phyloP scores from a whole-genome alignment of 1,140 invertebrate genomes.

The Macrobrachium nipponense region DNA sequence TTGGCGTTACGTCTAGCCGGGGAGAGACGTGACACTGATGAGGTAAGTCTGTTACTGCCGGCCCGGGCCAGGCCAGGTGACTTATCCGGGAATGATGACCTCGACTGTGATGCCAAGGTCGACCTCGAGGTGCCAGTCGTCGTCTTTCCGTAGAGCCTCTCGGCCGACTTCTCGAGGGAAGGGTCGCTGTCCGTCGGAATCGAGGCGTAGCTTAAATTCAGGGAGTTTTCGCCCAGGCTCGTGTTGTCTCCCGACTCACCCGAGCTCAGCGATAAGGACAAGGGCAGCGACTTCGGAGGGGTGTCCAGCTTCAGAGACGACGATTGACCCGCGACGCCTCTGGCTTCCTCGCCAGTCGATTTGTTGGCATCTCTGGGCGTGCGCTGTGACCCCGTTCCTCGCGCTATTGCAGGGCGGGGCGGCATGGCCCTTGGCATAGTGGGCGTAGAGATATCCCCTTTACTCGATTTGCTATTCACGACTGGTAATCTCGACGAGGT shows the following conservation, averaged over 20 bases:
- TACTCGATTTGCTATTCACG: slow-evolving; percentile 14
- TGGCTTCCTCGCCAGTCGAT: not conserved
- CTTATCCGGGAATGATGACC: not conserved
- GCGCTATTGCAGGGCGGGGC: slow-evolving; percentile 12
- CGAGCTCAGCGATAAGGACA: slow-evolving; percentile 38
- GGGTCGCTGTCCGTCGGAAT: slow-evolving; percentile 13
- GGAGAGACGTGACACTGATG: slow-evolving; percentile 26
- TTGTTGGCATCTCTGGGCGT: slow-evolving; percentile 1
- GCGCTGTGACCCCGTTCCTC: not conserved
- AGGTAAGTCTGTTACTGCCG: slow-evolving; percentile 11
- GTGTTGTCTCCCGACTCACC: not conserved
- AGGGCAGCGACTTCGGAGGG: slow-evolving; percentile 30
- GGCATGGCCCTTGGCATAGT: slow-evolving; percentile 14
- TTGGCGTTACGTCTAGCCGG: slow-evolving; percentile 1
- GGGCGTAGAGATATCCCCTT: slow-evolving; percentile 9
- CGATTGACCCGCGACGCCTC: slow-evolving; percentile 6
- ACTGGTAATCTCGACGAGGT: slow-evolving; percentile 39
- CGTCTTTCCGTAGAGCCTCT: not conserved
- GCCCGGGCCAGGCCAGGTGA: slow-evolving; percentile 15
- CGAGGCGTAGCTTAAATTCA: slow-evolving; percentile 2
- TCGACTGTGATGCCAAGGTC: not conserved
- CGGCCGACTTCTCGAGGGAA: not conserved
- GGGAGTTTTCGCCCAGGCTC: not conserved
- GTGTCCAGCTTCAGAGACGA: slow-evolving; percentile 46
- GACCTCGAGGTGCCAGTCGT: slow-evolving; percentile 6